phyloP scores from a whole-genome alignment of 2,797 vertebrate genomes.

The Petrocephalus schoutedeni region DNA sequence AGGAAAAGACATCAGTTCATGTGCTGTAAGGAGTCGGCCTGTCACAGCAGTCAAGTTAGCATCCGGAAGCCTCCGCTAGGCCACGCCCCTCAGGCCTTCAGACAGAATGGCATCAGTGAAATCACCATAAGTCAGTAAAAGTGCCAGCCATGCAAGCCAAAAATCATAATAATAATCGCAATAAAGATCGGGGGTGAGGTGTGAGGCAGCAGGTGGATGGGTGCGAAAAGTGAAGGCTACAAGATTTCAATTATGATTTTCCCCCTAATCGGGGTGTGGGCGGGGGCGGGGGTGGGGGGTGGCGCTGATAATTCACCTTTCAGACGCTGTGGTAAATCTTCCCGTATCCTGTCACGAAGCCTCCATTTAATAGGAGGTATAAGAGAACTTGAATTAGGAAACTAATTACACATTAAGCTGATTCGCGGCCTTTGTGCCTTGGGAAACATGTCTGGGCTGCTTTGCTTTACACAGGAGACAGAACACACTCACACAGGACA shows the following conservation, averaged over 20 bases:
- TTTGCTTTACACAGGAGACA: not conserved
- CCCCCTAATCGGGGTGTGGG: not conserved
- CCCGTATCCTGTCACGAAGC: not conserved
- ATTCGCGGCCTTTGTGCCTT: not conserved
- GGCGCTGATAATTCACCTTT: not conserved
- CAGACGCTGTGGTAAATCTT: not conserved
- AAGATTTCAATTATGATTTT: not conserved
- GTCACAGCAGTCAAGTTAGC: not conserved
- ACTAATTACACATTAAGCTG: not conserved
- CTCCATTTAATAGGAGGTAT: not conserved
- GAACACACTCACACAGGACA: not conserved
- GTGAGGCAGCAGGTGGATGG: not conserved
- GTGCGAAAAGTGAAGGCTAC: not conserved
- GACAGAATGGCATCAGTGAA: not conserved
- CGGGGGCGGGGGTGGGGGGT: not conserved
- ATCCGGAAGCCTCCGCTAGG: not conserved
- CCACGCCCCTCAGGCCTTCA: not conserved
- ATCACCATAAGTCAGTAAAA: not conserved
- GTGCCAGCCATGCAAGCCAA: not conserved
- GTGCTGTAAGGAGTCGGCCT: not conserved
- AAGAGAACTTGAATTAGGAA: not conserved
- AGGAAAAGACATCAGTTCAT: not conserved
- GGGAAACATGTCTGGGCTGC: not conserved
- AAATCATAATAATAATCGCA: not conserved
- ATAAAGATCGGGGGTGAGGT: not conserved